Evolutionary conservation across 2,797 vertebrate species (phyloP).

Genomic region (Paedocypris micromegethes): DNA sequence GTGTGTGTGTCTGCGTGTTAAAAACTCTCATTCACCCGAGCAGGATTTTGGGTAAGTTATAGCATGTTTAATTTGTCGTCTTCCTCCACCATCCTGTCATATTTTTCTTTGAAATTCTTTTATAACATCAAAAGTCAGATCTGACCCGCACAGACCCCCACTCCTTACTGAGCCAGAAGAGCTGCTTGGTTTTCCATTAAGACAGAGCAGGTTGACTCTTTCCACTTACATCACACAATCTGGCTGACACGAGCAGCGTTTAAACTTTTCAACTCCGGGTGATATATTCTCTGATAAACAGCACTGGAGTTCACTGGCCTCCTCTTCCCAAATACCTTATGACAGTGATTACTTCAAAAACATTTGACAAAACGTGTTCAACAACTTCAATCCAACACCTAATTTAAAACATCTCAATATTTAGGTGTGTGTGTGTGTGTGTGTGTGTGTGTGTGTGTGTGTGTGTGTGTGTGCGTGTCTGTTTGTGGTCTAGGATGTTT

Average conservation of each 20-base stretch:
- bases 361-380: neutral
- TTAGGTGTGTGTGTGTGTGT: neutral
- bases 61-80: slow-evolving; percentile 65
- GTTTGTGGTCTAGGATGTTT: slow-evolving; percentile 14
- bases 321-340: slow-evolving; percentile 3
- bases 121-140: slow-evolving; percentile 27
- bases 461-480: slow-evolving; percentile 7
- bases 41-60: slow-evolving; percentile 56
- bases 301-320: slow-evolving; percentile 5
- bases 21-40: slow-evolving; percentile 52
- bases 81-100: slow-evolving; percentile 63
- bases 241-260: slow-evolving; percentile 16
- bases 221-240: slow-evolving; percentile 26
- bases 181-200: slow-evolving; percentile 2
- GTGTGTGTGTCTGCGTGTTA: slow-evolving; percentile 30
- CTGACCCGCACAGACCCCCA: slow-evolving; percentile 27
- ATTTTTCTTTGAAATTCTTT: slow-evolving; percentile 52
- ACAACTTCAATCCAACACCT: slow-evolving; percentile 9
- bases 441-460: neutral
- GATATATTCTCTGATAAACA: slow-evolving; percentile 30
- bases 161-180: slow-evolving; percentile 15
- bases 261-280: slow-evolving; percentile 11
- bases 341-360: slow-evolving; percentile 3
- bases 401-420: slow-evolving; percentile 20
- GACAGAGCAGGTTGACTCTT: slow-evolving; percentile 7